Base-by-base conservation (phyloP, 2,888 invertebrate species). In the Argyresthia albistria region DNA sequence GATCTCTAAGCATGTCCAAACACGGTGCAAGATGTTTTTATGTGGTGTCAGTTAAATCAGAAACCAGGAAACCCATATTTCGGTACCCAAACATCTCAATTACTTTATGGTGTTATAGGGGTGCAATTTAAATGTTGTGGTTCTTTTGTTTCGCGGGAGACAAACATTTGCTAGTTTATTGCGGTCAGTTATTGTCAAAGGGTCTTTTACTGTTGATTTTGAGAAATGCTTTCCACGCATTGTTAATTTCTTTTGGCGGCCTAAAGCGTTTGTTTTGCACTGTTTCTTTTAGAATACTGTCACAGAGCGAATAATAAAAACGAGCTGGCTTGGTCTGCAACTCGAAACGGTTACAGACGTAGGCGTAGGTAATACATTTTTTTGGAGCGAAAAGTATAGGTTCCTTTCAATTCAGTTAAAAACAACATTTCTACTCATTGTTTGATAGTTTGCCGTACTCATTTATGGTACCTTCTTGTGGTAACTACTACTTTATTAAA, bases 81-180 rank as follows among this genome's bases (percentile, higher is more conserved):
- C 59, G 58, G 60, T 65, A 65, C 64, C 56, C 70, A 70, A 73
- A 66, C 69, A 74, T 78, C 63, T 77, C 62, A 57, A 57, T 60
- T 56, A 64, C 72, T 77, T 81, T 81, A 79, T 78, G 25, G 14
- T 37, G 48, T 14, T 36, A 36, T 48, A 48, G 37, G 48, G 70
- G 62, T 65, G 73, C 69, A 69, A 72, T 78, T 74, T 76, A 77
- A 81, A 77, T 81, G 80, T 68, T 79, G 82, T 76, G 65, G 67
- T 65, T 63, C 70, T 66, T 70, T 82, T 79, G 73, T 77, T 60
- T 73, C 64, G 60, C 62, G 56, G 64, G 63, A 53, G 65, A 65
- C 62, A 56, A 63, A 60, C 65, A 62, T 69, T 60, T 60, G 60
- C 76, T 36, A 35, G 46, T 79, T 79, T 80, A 77, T 76, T 74